These are phyloP conservation scores for Nomada hirtipes DNA, from an alignment of 2,888 invertebrate species.

Conservation along the genomic window DNA sequence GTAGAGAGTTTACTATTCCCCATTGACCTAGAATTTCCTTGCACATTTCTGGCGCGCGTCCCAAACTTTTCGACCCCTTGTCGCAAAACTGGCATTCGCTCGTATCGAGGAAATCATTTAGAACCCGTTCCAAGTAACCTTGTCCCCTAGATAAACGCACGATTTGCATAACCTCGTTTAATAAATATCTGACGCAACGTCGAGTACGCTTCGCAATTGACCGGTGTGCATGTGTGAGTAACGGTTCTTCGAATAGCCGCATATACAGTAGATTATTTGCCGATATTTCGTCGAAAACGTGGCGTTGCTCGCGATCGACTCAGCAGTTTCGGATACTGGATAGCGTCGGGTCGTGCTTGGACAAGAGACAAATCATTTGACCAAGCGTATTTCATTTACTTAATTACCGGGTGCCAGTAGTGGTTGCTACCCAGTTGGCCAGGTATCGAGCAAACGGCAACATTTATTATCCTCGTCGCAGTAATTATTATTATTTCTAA, in stretches of 20 bases:
- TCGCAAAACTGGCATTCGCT: background rate
- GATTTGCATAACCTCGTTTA: background rate
- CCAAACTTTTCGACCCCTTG: background rate
- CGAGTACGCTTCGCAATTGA: background rate
- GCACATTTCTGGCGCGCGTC: background rate
- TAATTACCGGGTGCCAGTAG: conserved; percentile 54
- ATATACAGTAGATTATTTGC: background rate
- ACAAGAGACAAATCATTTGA: conserved; percentile 34
- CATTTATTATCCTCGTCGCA: conserved; percentile 62
- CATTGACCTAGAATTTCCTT: background rate
- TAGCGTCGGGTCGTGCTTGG: background rate
- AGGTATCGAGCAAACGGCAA: conserved; percentile 47
- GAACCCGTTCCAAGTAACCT: background rate
- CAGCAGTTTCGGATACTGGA: conserved; percentile 4
- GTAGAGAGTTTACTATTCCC: too few species aligned
- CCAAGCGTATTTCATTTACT: conserved; percentile 41
- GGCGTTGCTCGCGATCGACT: background rate
- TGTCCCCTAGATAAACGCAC: background rate
- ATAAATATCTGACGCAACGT: conserved; percentile 15
- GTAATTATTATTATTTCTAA: conserved; percentile 73
- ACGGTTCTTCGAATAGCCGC: conserved; percentile 36
- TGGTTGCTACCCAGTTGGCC: conserved; percentile 42
- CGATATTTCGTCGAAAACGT: background rate
- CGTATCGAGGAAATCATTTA: background rate
- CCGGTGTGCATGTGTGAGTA: background rate